A percentile compares a stretch with the other conserved stretches of the same genome.
Evolutionary conservation across 92 coral and sea anemone genomes (phyloP).

Genomic region (Micromussa lordhowensis): DNA sequence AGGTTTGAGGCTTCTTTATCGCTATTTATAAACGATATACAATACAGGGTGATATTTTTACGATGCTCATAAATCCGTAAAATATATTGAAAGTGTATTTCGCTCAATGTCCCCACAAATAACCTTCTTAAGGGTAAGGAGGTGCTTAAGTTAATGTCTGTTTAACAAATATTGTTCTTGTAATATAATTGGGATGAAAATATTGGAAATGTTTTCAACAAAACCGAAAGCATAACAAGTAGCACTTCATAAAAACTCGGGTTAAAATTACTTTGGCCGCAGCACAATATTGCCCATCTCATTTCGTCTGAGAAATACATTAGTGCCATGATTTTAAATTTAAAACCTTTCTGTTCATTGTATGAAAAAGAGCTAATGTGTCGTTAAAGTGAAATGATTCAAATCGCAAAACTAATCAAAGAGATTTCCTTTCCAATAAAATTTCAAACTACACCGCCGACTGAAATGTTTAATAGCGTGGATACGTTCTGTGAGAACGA

Average conservation of each 20-base stretch:
- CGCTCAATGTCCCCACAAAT: neutral
- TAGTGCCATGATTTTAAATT: neutral
- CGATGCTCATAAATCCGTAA: neutral
- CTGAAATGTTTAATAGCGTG: neutral
- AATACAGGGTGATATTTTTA: slow-evolving; percentile 5
- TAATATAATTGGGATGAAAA: neutral
- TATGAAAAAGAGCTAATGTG: neutral
- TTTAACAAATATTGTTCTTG: slow-evolving; percentile 25
- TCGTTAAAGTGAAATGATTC: neutral
- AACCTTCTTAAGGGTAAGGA: neutral
- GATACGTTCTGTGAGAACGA: neutral
- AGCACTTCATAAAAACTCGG: neutral
- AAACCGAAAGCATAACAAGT: neutral
- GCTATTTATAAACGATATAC: neutral
- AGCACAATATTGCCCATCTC: neutral
- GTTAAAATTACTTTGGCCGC: slow-evolving; percentile 18
- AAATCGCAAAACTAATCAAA: slow-evolving; percentile 9
- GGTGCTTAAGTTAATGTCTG: slow-evolving; percentile 9
- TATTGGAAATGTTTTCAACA: slow-evolving; percentile 2
- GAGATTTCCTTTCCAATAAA: slow-evolving; percentile 8
- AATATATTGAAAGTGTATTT: neutral
- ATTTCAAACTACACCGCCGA: neutral
- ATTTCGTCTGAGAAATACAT: neutral
- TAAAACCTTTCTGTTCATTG: neutral
- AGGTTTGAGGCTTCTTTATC: neutral